Base-by-base conservation (phyloP, 2,797 vertebrate genomes). In the Neoniphon sammara region DNA sequence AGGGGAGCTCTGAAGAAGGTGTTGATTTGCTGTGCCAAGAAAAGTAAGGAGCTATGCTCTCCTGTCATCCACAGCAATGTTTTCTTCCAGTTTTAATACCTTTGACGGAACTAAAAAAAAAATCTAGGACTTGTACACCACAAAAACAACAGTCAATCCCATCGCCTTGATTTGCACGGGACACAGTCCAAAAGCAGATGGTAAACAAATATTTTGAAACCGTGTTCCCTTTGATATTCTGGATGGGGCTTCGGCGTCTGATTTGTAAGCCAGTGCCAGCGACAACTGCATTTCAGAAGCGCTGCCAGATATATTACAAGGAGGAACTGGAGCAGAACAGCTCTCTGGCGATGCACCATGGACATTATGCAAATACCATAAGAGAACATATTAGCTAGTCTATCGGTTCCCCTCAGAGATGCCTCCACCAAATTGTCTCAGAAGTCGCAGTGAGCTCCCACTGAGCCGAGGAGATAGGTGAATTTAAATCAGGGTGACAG, bases 331-430 rank as follows among this genome's bases (percentile, higher is more conserved):
- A 94, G 93, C 93, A 93, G 93, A 94, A 93, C 91, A 87, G 89
- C 90, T 91, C 78, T 90, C 85, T 91, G 93, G 91, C 92, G 87
- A 93, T 91, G 91, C 86, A 91, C 87, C 87, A 82, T 74, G 87
- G 91, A 93, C 91, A 91, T 92, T 94, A 94, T 94, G 93, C 93
- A 93, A 94, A 94, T 92, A 92, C 90, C 86, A 81, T 86, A 85
- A 88, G 91, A 92, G 91, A 93, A 93, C 87, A 89, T 93, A 93
- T 93, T 93, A 94, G 92, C 91, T 87, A 90, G 91, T 92, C 92
- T 92, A 91, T 92, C 89, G 85, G 87, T 89, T 91, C 87, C 88
- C 87, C 84, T 92, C 87, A 84, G 90, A 90, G 89, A 92, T 86
- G 89, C 88, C 82, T 86, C 84, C 81, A 89, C 90, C 86, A 90